Conservation (phyloP, 2,888 invertebrate species). For the Stenotaenia linearis region DNA sequence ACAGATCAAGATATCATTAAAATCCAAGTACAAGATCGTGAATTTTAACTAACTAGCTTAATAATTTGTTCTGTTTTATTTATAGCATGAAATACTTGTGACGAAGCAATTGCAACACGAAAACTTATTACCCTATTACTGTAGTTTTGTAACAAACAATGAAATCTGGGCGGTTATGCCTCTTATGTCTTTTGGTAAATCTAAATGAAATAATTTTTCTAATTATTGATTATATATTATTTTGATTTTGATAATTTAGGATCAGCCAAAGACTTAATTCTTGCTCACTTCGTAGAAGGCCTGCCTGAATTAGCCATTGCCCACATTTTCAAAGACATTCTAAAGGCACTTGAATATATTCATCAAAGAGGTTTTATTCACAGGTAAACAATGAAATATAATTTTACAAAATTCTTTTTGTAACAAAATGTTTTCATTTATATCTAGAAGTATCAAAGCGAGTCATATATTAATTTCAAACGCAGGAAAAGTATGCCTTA, state of each 20-base stretch:
- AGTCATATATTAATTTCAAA: conserved; percentile 75
- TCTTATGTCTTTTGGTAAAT: conserved; percentile 62
- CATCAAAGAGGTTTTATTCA: conserved; percentile 80
- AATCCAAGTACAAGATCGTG: conserved; percentile 22
- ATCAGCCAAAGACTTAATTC: conserved; percentile 72
- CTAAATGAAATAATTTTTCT: conserved; percentile 1
- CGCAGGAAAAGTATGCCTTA: conserved; percentile 64
- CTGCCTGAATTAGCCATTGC: conserved; percentile 76
- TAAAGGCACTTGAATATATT: conserved; percentile 74
- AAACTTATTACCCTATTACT: conserved; percentile 68
- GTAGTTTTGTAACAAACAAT: conserved; percentile 69
- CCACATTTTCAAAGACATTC: conserved; percentile 68
- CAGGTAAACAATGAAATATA: conserved; percentile 55
- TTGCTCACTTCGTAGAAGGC: conserved; percentile 66
- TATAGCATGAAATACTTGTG: conserved; percentile 69
- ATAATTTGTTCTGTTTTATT: conserved; percentile 28
- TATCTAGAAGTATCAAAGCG: conserved; percentile 65
- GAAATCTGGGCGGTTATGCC: conserved; percentile 76
- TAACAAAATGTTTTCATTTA: neutral
- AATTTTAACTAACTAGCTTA: neutral
- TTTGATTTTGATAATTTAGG: conserved; percentile 51
- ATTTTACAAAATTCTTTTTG: neutral
- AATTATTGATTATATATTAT: neutral
- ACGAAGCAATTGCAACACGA: conserved; percentile 71
- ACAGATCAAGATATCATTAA: conserved; percentile 15